Base-by-base conservation (phyloP, 2,797 vertebrate species). In the Typhlichthys subterraneus region DNA sequence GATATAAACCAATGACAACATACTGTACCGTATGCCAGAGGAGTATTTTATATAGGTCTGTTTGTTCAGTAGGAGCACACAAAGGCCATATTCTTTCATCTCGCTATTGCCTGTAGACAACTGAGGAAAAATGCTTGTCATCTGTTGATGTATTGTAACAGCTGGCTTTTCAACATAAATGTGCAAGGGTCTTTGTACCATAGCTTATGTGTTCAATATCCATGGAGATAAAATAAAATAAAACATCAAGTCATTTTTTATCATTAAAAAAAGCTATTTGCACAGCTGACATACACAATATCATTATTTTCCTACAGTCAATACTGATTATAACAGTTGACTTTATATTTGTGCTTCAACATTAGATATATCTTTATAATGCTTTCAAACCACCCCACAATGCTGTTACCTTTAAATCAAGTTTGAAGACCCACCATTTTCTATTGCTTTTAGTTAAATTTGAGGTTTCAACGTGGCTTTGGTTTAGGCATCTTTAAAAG, bases 81-180 rank as follows among this genome's bases (percentile, higher is more conserved):
- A 3, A 46, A 71, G 81, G 83, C 82, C 72, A 79, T 23, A 55
- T 72, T 57, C 69, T 72, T 65, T 14, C 50, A 3, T 19, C 74
- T 60, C 45, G 15, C 12, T 58, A 55, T 69, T 51, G 65, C 42
- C 76, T 50, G 65, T 71, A 67, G 65, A 66, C 54, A 65, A 53
- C 63, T 55, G 15, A 67, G 42, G 17, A 19, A 7, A 15, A 70
- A 72, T 49, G 53, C 2, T 55, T 53, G 47, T 60, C 42, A 49
- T 29, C 2, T 19, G 49, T 51, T 10, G 13, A 63, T 50, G 50
- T 60, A 13, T 54, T 12, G 55, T 51, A 53, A 53, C 53, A 0
- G 45, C 58, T 50, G 23, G 65, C 58, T 58, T 38, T 51, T 13
- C 46, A 23, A 52, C 0, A 8, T 45, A 71, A n/a, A 61, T 61